A percentile compares a stretch with the other conserved stretches of the same genome.
Evolutionary conservation across 2,888 invertebrate species (phyloP).

Genomic region (Rhingia campestris): DNA sequence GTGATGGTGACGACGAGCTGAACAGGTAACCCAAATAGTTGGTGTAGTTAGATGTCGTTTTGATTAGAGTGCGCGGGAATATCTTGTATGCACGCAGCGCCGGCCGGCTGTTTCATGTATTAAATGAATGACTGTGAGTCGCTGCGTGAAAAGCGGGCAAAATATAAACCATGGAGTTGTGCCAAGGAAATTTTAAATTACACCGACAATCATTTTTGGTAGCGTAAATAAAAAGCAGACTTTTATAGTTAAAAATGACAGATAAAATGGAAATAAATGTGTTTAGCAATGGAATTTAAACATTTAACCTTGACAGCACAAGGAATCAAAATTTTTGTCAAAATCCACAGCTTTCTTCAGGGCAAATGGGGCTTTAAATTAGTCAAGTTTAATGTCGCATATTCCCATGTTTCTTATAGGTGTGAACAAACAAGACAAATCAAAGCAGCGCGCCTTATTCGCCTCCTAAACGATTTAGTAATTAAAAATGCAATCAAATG

Average conservation of each 20-base stretch:
- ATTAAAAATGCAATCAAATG: slow-evolving; percentile 14
- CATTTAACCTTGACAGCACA: no score
- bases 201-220: no score
- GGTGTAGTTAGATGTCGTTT: not conserved
- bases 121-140: not conserved
- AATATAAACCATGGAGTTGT: not conserved
- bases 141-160: not conserved
- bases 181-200: no score
- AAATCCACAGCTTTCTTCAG: no score
- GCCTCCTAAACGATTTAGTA: slow-evolving; percentile 5
- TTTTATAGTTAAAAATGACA: no score
- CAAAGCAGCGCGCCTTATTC: not conserved
- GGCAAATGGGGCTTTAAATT: no score
- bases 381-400: no score
- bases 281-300: no score
- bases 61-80: slow-evolving; percentile 5
- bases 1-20: slow-evolving; percentile 17
- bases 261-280: no score
- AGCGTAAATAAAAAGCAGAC: no score
- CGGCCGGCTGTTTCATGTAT: not conserved
- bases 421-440: slow-evolving; percentile 31
- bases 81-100: not conserved
- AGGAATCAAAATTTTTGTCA: no score
- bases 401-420: slow-evolving; percentile 13
- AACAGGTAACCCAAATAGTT: slow-evolving; percentile 28